phyloP scores from a whole-genome alignment of 2,113 vertebrate genomes.

The Melanerpes formicivorus region DNA sequence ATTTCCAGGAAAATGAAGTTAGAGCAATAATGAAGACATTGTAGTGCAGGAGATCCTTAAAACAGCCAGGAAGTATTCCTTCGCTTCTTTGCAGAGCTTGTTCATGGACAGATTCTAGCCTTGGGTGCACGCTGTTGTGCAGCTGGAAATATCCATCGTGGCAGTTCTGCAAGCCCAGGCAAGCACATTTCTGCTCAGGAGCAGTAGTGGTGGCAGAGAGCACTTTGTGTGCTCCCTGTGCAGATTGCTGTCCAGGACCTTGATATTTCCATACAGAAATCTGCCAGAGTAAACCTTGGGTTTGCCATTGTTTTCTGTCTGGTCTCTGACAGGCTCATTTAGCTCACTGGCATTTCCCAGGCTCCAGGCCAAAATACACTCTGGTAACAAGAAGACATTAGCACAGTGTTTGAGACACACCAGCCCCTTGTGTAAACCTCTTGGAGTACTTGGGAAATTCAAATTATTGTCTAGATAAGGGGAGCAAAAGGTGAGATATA shows the following conservation, averaged over 20 bases:
- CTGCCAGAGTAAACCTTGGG: neutral
- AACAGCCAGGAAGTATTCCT: neutral
- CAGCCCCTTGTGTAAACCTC: neutral
- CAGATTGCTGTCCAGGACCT: neutral
- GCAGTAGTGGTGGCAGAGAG: neutral
- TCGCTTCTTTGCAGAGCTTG: neutral
- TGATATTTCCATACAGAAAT: neutral
- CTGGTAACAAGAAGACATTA: neutral
- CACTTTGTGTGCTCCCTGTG: neutral
- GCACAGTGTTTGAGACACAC: neutral
- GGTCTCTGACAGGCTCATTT: neutral
- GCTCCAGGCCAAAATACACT: neutral
- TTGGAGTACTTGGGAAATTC: neutral
- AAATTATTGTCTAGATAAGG: neutral
- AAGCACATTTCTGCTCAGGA: neutral
- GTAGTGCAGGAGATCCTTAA: neutral
- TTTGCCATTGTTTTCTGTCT: neutral
- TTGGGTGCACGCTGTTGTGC: neutral
- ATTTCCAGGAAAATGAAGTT: constrained; percentile 24
- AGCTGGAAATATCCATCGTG: neutral
- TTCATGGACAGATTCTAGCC: neutral
- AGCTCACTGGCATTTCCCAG: neutral
- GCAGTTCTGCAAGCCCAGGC: neutral
- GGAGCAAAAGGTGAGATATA: neutral
- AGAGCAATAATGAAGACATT: neutral